Evolutionary conservation across 1,140 invertebrate species (phyloP).

Genomic region (Helicoverpa zea): DNA sequence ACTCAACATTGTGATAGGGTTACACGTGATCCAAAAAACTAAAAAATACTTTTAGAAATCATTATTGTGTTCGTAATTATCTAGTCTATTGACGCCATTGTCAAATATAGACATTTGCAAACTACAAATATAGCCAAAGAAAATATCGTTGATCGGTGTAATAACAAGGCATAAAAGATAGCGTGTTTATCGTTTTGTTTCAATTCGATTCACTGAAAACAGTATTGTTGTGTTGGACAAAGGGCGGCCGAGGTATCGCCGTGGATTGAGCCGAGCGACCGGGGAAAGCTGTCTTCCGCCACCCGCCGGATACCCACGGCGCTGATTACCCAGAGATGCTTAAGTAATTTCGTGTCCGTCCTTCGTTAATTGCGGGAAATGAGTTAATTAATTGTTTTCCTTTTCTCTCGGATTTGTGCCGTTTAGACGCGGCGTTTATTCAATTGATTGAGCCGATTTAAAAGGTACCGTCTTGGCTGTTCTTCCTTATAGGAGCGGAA

Average conservation of each 20-base stretch:
- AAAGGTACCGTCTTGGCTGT: constrained; percentile 17
- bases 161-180: constrained; percentile 32
- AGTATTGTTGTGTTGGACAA: constrained; percentile 53
- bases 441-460: constrained; percentile 51
- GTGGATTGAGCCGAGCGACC: constrained; percentile 52
- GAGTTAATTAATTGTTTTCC: constrained; percentile 83
- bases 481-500: not conserved
- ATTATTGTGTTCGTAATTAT: not conserved
- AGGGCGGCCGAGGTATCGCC: constrained; percentile 56
- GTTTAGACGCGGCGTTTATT: constrained; percentile 60
- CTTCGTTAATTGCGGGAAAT: constrained; percentile 81
- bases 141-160: not conserved
- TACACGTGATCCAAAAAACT: constrained; percentile 27
- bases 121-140: constrained; percentile 17
- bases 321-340: constrained; percentile 77
- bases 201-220: constrained; percentile 46
- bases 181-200: constrained; percentile 44
- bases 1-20: constrained; percentile 1
- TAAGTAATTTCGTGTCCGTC: constrained; percentile 76
- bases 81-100: not conserved
- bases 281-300: constrained; percentile 65
- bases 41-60: not conserved
- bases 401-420: constrained; percentile 74
- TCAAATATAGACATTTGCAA: not conserved
- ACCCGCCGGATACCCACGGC: constrained; percentile 55